Percentiles rank a stretch among this genome's conserved stretches.
phyloP scores from a whole-genome alignment of 2,797 vertebrate genomes.

The Xerus rutilus region DNA sequence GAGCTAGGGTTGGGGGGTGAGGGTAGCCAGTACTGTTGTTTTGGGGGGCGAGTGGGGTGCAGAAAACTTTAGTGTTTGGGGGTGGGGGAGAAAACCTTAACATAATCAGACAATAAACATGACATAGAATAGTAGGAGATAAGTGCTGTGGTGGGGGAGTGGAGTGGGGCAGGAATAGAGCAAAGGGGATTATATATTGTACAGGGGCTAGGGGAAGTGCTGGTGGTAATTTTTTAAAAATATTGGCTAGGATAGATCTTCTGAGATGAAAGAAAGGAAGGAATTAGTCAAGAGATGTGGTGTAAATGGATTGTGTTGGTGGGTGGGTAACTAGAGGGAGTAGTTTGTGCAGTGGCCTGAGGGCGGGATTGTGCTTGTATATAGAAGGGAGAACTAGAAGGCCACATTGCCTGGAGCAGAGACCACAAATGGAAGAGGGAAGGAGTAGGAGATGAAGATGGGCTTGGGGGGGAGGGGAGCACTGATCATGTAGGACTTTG shows the following conservation, averaged over 20 bases:
- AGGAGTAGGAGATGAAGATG: neutral
- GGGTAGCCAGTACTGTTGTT: neutral
- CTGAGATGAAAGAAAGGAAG: neutral
- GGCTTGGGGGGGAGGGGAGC: rapidly evolving
- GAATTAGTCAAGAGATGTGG: neutral
- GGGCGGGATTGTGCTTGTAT: neutral
- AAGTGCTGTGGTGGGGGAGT: neutral
- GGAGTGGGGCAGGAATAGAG: too few species aligned
- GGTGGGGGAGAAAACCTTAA: neutral
- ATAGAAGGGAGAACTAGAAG: neutral
- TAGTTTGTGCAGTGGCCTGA: neutral
- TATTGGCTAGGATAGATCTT: neutral
- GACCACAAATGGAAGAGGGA: neutral
- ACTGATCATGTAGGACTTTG: neutral
- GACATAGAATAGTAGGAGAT: neutral
- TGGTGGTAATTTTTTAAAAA: neutral
- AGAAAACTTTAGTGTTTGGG: neutral
- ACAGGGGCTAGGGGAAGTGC: neutral
- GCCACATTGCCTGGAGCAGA: neutral
- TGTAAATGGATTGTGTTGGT: neutral
- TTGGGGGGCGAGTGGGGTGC: too few species aligned
- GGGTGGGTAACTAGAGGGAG: neutral
- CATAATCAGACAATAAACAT: neutral
- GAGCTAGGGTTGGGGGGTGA: neutral
- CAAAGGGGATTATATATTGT: neutral